These are phyloP conservation scores for Brachymystax lenok DNA, from an alignment of 2,797 vertebrate genomes.

Conservation along the genomic window DNA sequence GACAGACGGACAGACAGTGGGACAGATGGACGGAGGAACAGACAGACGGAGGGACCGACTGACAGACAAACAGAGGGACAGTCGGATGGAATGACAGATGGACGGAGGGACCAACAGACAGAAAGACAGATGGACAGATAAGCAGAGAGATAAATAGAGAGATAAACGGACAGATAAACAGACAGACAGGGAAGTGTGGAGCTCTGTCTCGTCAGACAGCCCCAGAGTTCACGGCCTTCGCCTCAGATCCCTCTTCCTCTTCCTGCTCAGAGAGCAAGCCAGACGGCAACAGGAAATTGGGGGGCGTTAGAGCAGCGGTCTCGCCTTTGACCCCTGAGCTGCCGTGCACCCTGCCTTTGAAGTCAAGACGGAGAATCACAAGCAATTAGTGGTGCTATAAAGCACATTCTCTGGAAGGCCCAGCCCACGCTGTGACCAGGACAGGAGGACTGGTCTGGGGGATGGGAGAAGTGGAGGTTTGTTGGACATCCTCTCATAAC, in stretches of 20 bases:
- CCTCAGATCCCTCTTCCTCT: conserved; percentile 50
- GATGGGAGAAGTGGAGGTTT: conserved; percentile 17
- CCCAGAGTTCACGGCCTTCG: conserved; percentile 44
- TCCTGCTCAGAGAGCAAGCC: conserved; percentile 38
- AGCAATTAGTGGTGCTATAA: conserved; percentile 72
- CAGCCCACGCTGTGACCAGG: conserved; percentile 68
- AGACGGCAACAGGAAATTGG: conserved; percentile 78
- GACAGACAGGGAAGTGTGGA: conserved; percentile 4
- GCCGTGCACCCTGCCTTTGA: conserved; percentile 70
- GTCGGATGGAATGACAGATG: no score
- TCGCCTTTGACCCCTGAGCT: conserved; percentile 76
- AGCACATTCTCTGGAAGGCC: conserved; percentile 67
- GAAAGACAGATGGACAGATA: not conserved
- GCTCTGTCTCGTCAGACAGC: conserved; percentile 41
- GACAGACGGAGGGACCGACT: not conserved
- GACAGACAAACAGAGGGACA: no score
- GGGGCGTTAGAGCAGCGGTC: conserved; percentile 68
- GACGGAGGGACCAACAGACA: not conserved
- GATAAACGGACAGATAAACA: not conserved
- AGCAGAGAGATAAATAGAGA: not conserved
- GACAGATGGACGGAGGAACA: not conserved
- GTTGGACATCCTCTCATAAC: conserved; percentile 32
- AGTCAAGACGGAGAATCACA: conserved; percentile 71
- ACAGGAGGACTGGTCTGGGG: conserved; percentile 40
- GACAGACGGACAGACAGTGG: no score